These are phyloP conservation scores for Portunus trituberculatus DNA, from an alignment of 1,140 invertebrate species.

Conservation along the genomic window DNA sequence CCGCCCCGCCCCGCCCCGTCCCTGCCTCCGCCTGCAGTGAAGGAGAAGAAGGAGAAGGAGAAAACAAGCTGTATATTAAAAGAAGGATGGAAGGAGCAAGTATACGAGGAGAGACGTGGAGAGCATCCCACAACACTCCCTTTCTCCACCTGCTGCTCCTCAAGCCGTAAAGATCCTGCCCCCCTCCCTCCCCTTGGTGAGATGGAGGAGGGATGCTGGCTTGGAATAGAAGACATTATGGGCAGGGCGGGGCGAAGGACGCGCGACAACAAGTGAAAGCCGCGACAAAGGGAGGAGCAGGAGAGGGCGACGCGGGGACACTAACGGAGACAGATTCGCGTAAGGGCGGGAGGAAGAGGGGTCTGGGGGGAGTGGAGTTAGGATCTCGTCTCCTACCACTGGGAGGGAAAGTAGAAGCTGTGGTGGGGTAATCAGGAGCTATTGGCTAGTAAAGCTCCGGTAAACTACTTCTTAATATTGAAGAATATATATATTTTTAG, in stretches of 20 bases:
- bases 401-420: not conserved
- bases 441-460: not conserved
- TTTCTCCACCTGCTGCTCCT: not conserved
- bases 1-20: not conserved
- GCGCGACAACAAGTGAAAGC: not conserved
- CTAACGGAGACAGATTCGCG: not conserved
- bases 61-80: not conserved
- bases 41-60: not conserved
- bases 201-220: not conserved
- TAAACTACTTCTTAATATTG: not conserved
- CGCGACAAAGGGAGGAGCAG: not conserved
- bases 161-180: not conserved
- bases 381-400: not conserved
- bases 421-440: not conserved
- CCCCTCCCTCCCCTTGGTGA: not conserved
- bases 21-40: not conserved
- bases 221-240: not conserved
- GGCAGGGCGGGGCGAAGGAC: not conserved
- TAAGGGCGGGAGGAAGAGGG: not conserved
- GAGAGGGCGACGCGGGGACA: not conserved
- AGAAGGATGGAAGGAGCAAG: too few relatives aligned
- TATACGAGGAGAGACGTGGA: too few relatives aligned
- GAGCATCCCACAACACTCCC: too few relatives aligned
- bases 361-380: not conserved
- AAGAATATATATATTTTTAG: not conserved